Percentiles rank a stretch among this genome's conserved stretches.
phyloP scores from a whole-genome alignment of 2,888 invertebrate species.

The Platycheirus albimanus region DNA sequence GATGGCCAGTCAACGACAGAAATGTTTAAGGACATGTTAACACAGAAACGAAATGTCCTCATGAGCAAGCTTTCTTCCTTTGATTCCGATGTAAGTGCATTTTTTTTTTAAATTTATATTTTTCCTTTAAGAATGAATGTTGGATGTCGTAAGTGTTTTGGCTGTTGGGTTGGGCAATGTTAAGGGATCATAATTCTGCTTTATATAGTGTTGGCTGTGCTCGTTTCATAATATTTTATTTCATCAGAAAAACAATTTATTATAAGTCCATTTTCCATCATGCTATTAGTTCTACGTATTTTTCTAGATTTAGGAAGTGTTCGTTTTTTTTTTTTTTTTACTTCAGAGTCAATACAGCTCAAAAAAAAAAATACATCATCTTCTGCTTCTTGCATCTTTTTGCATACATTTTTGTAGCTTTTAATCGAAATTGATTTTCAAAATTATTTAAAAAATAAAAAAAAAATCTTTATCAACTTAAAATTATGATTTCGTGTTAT shows the following conservation, averaged over 20 bases:
- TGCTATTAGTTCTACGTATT: conserved; percentile 26
- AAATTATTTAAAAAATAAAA: conserved; percentile 53
- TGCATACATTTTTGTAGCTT: conserved; percentile 47
- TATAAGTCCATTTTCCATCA: conserved; percentile 38
- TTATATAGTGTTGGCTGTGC: conserved; percentile 40
- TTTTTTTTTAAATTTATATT: background rate
- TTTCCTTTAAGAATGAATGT: background rate
- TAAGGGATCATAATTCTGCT: conserved; percentile 50
- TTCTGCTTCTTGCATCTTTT: conserved; percentile 64
- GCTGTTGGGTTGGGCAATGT: background rate
- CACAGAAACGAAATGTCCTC: conserved; percentile 94
- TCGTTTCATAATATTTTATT: conserved; percentile 26
- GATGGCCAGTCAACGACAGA: conserved; percentile 92
- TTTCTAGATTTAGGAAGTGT: conserved; percentile 5
- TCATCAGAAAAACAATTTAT: conserved; percentile 24
- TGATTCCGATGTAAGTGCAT: conserved; percentile 92
- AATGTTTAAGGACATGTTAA: conserved; percentile 96
- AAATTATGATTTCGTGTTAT: conserved; percentile 27
- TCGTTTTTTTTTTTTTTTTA: conserved; percentile 1
- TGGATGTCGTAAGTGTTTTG: background rate
- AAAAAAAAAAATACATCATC: conserved; percentile 38
- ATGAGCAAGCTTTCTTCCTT: conserved; percentile 94
- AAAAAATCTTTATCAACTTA: conserved; percentile 32
- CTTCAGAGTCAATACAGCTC: conserved; percentile 25
- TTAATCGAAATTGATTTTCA: conserved; percentile 52